Evolutionary conservation across 2,797 vertebrate genomes (phyloP).

Genomic region (Ibycter americanus): DNA sequence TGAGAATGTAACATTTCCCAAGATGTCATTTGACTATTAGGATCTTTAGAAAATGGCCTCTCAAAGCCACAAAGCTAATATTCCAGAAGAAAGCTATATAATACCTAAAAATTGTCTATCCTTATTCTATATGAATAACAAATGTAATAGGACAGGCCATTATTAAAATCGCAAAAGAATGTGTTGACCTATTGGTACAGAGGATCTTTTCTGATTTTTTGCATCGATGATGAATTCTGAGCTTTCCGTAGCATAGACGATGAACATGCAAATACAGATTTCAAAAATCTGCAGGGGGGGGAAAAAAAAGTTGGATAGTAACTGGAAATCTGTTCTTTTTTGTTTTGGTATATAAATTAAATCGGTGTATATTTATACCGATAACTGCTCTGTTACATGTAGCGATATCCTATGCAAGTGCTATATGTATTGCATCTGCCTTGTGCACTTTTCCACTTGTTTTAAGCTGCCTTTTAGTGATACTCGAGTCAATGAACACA

Average conservation of each 20-base stretch:
- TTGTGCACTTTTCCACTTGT: conserved; percentile 2
- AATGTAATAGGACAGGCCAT: conserved; percentile 58
- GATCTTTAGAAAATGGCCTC: conserved; percentile 69
- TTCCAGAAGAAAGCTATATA: conserved; percentile 67
- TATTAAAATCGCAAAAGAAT: conserved; percentile 62
- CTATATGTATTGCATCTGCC: neutral
- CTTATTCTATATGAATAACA: conserved; percentile 61
- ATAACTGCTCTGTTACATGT: neutral
- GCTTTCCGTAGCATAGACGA: neutral
- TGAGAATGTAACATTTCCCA: conserved; percentile 65
- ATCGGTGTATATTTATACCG: neutral
- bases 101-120: conserved; percentile 64
- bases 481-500: conserved; percentile 24
- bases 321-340: conserved; percentile 40
- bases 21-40: conserved; percentile 69
- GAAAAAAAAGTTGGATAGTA: neutral
- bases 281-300: conserved; percentile 17
- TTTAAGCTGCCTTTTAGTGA: conserved; percentile 31
- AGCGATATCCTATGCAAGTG: neutral
- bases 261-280: conserved; percentile 31
- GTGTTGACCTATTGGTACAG: conserved; percentile 53
- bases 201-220: conserved; percentile 50
- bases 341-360: neutral
- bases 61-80: conserved; percentile 70
- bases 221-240: conserved; percentile 29